These are phyloP conservation scores for Zhengitettix transpicula DNA, from an alignment of 2,888 invertebrate genomes.

Conservation along the genomic window DNA sequence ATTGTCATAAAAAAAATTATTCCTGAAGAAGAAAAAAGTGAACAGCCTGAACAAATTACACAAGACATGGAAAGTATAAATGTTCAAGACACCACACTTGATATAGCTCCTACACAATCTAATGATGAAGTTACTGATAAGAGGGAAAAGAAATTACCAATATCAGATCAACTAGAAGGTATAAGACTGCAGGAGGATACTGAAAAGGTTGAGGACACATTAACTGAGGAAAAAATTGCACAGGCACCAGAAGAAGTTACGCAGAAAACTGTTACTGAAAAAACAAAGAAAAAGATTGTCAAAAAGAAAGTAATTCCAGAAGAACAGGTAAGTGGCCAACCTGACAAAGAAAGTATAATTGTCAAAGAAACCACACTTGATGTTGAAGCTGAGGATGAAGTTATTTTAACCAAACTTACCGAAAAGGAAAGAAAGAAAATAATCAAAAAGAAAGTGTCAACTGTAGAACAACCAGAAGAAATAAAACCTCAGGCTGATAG, in stretches of 20 bases:
- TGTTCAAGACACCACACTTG: too few species aligned
- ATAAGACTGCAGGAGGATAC: not conserved
- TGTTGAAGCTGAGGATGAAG: not conserved
- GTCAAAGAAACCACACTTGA: not conserved
- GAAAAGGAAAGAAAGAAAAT: not conserved
- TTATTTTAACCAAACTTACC: not conserved
- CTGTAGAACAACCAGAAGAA: not conserved
- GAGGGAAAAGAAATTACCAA: too few species aligned
- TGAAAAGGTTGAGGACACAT: too few species aligned
- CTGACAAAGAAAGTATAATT: not conserved
- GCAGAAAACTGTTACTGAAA: not conserved
- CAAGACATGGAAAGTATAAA: too few species aligned
- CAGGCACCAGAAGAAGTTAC: not conserved
- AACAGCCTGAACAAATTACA: slow-evolving; percentile 9
- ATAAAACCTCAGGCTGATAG: not conserved
- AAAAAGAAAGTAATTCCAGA: not conserved
- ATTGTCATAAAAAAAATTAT: slow-evolving; percentile 16
- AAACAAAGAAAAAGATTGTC: not conserved
- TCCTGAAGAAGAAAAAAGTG: slow-evolving; percentile 13
- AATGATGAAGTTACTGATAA: too few species aligned
- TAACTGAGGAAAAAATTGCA: not conserved
- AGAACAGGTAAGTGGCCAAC: not conserved
- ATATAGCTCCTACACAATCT: too few species aligned
- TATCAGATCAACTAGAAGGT: too few species aligned
- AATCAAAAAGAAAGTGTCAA: not conserved